Percentiles rank a stretch among this genome's conserved stretches.
These are phyloP conservation scores for Rotaria sp. DNA, from an alignment of 2,888 invertebrate genomes.

Conservation along the genomic window DNA sequence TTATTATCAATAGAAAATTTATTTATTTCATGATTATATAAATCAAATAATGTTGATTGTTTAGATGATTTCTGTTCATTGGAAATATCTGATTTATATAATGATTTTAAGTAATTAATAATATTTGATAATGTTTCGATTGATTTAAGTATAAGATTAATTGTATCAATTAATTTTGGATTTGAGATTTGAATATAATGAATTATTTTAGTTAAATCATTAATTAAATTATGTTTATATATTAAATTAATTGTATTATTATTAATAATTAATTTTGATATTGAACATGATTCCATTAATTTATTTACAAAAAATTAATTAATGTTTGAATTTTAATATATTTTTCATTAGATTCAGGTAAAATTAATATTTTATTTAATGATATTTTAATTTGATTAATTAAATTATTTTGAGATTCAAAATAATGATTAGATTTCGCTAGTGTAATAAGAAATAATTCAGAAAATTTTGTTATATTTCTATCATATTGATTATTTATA, in stretches of 20 bases:
- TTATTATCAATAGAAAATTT: no score
- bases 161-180: constrained; percentile 68
- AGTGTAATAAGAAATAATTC: constrained; percentile 70
- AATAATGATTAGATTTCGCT: constrained; percentile 70
- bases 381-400: constrained; percentile 67
- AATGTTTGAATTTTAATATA: constrained; percentile 69
- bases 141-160: constrained; percentile 71
- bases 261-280: constrained; percentile 51
- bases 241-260: constrained; percentile 64
- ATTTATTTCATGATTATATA: background rate
- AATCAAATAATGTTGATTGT: background rate
- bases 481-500: constrained; percentile 58
- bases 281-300: constrained; percentile 73
- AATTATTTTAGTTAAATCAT: constrained; percentile 70
- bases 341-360: constrained; percentile 68
- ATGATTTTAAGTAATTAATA: background rate
- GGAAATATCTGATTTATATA: background rate
- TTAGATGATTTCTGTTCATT: background rate
- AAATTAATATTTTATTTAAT: constrained; percentile 63
- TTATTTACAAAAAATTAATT: constrained; percentile 68
- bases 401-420: constrained; percentile 68
- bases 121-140: constrained; percentile 63
- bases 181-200: constrained; percentile 73
- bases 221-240: constrained; percentile 68
- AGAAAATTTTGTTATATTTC: constrained; percentile 58